Percentiles rank a stretch among this genome's conserved stretches.
phyloP scores from a whole-genome alignment of 1,140 invertebrate species.

The Lamellibrachia luymesi region DNA sequence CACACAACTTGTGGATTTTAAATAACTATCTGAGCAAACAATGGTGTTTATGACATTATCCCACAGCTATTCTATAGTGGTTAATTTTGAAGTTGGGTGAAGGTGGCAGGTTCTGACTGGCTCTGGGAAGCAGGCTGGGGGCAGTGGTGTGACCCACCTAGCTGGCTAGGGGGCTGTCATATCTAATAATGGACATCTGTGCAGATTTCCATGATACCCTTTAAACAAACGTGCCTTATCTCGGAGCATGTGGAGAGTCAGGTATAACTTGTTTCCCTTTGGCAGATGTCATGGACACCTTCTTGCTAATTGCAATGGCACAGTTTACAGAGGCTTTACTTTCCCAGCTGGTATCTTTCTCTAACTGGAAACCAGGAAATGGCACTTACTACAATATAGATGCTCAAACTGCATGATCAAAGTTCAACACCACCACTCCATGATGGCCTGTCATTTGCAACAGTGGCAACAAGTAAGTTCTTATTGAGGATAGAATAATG shows the following conservation, averaged over 20 bases:
- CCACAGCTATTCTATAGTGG: background rate
- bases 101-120: background rate
- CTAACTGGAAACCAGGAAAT: background rate
- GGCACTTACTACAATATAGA: background rate
- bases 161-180: background rate
- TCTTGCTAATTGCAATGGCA: background rate
- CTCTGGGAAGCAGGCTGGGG: background rate
- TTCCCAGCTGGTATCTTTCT: background rate
- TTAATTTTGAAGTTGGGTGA: background rate
- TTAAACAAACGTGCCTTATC: conserved; percentile 5
- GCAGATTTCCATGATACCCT: background rate
- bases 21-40: background rate
- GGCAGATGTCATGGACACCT: background rate
- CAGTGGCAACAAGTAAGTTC: too few relatives aligned
- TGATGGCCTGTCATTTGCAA: background rate
- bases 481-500: too few relatives aligned
- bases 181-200: background rate
- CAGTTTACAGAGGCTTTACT: background rate
- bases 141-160: background rate
- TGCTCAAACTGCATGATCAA: background rate
- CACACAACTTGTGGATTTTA: too few relatives aligned
- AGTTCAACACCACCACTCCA: background rate
- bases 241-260: background rate
- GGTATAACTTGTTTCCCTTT: background rate
- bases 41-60: background rate